These are phyloP conservation scores for Natator depressus DNA, from an alignment of 2,113 vertebrate genomes.

Conservation along the genomic window DNA sequence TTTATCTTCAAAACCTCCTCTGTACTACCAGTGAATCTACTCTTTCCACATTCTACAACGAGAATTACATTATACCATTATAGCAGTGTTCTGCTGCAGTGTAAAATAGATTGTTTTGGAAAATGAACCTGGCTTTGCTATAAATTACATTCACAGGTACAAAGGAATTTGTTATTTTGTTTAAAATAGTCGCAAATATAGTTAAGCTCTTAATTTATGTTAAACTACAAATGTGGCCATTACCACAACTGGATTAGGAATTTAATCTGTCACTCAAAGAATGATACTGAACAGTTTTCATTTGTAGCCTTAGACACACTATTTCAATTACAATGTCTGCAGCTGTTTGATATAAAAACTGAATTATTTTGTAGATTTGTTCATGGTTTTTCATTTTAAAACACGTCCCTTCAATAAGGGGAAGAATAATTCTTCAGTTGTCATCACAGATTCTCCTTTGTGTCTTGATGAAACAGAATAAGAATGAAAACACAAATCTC, in stretches of 20 bases:
- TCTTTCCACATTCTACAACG: slow-evolving; percentile 86
- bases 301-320: slow-evolving; percentile 95
- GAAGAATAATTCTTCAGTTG: slow-evolving; percentile 77
- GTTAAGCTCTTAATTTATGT: slow-evolving; percentile 99
- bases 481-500: slow-evolving; percentile 71
- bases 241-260: slow-evolving; percentile 96
- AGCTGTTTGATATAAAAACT: slow-evolving; percentile 93
- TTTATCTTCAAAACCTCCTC: slow-evolving; percentile 95
- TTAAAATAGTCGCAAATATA: slow-evolving; percentile 99
- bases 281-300: slow-evolving; percentile 95
- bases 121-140: slow-evolving; percentile 97
- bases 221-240: slow-evolving; percentile 97
- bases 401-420: slow-evolving; percentile 78
- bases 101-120: slow-evolving; percentile 96
- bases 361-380: slow-evolving; percentile 88
- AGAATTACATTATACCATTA: slow-evolving; percentile 94
- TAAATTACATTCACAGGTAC: slow-evolving; percentile 98
- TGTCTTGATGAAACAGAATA: slow-evolving; percentile 61
- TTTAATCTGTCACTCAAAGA: slow-evolving; percentile 96
- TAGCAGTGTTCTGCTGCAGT: slow-evolving; percentile 89
- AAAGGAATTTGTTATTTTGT: slow-evolving; percentile 97
- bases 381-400: slow-evolving; percentile 87
- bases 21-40: slow-evolving; percentile 91
- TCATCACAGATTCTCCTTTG: slow-evolving; percentile 65
- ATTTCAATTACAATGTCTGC: slow-evolving; percentile 93